A percentile compares a stretch with the other conserved stretches of the same genome.
Evolutionary conservation across 2,888 invertebrate genomes (phyloP).

Genomic region (Pomacea canaliculata): DNA sequence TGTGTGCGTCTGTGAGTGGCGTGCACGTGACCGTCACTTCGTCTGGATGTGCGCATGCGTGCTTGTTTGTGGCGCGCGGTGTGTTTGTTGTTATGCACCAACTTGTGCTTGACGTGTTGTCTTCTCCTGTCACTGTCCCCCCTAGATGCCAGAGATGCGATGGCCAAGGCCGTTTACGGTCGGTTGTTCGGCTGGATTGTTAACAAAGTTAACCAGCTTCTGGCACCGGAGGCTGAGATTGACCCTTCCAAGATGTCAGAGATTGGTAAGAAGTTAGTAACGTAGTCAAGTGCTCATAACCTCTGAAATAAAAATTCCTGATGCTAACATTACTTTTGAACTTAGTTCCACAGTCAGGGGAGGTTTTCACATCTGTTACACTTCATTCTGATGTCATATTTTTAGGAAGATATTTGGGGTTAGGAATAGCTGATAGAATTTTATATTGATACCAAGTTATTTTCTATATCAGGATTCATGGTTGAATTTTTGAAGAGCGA

Average conservation of each 20-base stretch:
- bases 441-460: too few species aligned
- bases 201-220: constrained; percentile 70
- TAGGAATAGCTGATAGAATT: too few species aligned
- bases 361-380: too few species aligned
- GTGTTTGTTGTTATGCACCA: too few species aligned
- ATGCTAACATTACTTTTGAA: too few species aligned
- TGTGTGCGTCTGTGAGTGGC: background rate
- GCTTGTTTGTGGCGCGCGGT: background rate
- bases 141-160: constrained; percentile 67
- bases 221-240: constrained; percentile 58
- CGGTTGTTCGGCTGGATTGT: constrained; percentile 72
- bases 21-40: background rate
- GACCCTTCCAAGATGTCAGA: constrained; percentile 39
- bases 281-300: background rate
- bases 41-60: background rate
- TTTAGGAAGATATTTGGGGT: too few species aligned
- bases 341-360: too few species aligned
- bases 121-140: background rate
- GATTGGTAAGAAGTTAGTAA: constrained; percentile 43
- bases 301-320: background rate
- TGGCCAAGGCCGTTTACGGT: constrained; percentile 71
- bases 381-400: too few species aligned
- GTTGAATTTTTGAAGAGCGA: too few species aligned
- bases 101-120: background rate
- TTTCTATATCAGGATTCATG: too few species aligned